A percentile compares a stretch with the other conserved stretches of the same genome.
These are phyloP conservation scores for Drosophila subsilvestris DNA, from an alignment of 2,888 invertebrate genomes.

Conservation along the genomic window DNA sequence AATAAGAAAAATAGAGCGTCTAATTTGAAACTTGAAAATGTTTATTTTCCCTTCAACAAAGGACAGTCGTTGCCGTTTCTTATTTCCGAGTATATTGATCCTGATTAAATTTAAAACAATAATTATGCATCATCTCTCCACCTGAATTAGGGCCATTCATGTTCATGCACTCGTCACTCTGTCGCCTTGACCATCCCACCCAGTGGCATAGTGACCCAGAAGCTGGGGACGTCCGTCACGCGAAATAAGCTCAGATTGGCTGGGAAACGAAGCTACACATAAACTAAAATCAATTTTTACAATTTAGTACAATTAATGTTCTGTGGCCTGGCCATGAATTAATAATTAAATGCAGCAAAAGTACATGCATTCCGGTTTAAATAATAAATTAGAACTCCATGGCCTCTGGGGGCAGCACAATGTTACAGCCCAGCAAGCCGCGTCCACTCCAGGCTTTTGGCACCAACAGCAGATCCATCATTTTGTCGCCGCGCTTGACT, in stretches of 20 bases:
- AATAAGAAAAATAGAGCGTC: not conserved
- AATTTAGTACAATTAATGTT: conserved; percentile 21
- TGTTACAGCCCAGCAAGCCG: conserved; percentile 91
- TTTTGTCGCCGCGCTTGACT: conserved; percentile 85
- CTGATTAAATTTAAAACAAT: too few relatives aligned
- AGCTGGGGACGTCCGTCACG: conserved; percentile 11
- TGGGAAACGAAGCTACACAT: conserved; percentile 5
- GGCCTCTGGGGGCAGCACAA: conserved; percentile 83
- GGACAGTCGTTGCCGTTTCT: not conserved
- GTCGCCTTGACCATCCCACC: not conserved
- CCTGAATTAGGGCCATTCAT: not conserved
- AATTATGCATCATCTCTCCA: not conserved
- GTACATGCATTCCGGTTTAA: conserved; percentile 19
- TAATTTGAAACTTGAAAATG: not conserved
- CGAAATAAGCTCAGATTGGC: conserved; percentile 6
- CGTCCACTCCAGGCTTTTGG: conserved; percentile 92
- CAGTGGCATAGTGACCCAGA: conserved; percentile 23
- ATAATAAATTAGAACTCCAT: conserved; percentile 51
- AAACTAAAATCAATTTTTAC: conserved; percentile 18
- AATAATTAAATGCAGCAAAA: conserved; percentile 18
- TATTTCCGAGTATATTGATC: too few relatives aligned
- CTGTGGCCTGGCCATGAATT: conserved; percentile 16
- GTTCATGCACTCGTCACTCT: not conserved
- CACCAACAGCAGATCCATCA: conserved; percentile 86
- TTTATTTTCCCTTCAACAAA: not conserved